phyloP scores from a whole-genome alignment of 92 coral and sea anemone genomes.

The Porites evermanni region DNA sequence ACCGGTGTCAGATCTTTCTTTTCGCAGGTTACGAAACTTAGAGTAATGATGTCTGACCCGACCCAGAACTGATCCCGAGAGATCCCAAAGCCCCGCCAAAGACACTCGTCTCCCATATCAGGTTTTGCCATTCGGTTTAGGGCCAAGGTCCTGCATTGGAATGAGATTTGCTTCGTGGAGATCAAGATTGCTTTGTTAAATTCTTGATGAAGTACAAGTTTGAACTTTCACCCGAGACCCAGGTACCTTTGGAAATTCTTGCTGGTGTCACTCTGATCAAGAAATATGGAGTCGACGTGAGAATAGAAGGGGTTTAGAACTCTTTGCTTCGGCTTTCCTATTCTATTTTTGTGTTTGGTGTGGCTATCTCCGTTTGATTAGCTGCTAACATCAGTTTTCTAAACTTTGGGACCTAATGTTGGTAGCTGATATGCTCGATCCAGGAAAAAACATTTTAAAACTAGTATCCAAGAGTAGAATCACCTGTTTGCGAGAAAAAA shows the following conservation, averaged over 20 bases:
- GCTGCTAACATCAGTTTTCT: too few species aligned
- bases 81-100: conserved; percentile 53
- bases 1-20: neutral
- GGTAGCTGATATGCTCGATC: too few species aligned
- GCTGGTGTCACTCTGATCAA: conserved; percentile 52
- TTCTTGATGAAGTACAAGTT: conserved; percentile 59
- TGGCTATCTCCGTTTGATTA: neutral
- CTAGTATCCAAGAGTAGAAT: too few species aligned
- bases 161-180: conserved; percentile 65
- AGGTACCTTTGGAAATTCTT: conserved; percentile 51
- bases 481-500: too few species aligned
- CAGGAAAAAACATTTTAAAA: too few species aligned
- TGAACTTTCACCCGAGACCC: conserved; percentile 74
- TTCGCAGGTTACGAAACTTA: neutral
- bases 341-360: neutral
- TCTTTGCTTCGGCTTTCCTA: neutral
- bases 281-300: neutral
- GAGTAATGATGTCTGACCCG: conserved; percentile 40
- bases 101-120: conserved; percentile 50
- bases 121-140: conserved; percentile 63
- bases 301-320: conserved; percentile 38
- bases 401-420: too few species aligned
- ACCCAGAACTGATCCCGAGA: conserved; percentile 73
- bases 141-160: conserved; percentile 69
- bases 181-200: conserved; percentile 57